Evolutionary conservation across 2,113 vertebrate genomes (phyloP).

Genomic region (Pica pica): DNA sequence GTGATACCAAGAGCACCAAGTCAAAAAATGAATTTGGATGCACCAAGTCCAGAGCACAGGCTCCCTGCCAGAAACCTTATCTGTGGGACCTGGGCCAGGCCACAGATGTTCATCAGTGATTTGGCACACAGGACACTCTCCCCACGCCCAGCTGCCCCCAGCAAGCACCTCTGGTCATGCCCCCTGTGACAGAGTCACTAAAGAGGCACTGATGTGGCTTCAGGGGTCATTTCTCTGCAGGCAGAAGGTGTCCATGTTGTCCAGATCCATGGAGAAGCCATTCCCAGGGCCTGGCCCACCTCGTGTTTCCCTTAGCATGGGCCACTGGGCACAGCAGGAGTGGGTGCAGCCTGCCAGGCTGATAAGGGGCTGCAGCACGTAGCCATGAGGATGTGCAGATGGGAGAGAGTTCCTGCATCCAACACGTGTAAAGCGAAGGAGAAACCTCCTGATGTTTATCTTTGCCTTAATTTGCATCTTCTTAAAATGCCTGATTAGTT

Average conservation of each 20-base stretch:
- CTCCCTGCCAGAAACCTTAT: background rate
- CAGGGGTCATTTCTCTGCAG: background rate
- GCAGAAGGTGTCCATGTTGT: background rate
- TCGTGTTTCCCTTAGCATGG: rapidly evolving
- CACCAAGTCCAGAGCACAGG: background rate
- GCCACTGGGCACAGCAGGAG: background rate
- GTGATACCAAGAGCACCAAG: background rate
- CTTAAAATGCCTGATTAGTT: constrained; percentile 12
- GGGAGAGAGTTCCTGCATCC: background rate
- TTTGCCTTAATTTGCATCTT: background rate
- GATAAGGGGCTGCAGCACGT: background rate
- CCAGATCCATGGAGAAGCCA: background rate
- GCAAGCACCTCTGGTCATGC: background rate
- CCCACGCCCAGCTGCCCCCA: background rate
- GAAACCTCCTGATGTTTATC: constrained; percentile 1
- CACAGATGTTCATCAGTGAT: background rate
- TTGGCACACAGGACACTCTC: background rate
- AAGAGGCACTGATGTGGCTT: background rate
- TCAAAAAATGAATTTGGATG: background rate
- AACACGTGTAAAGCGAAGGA: background rate
- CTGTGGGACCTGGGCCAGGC: background rate
- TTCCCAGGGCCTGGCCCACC: background rate
- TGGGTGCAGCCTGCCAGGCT: background rate
- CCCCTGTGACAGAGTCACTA: no score
- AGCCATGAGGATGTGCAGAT: background rate